Evolutionary conservation across 2,888 invertebrate species (phyloP).

Genomic region (Ephialtes manifestator): DNA sequence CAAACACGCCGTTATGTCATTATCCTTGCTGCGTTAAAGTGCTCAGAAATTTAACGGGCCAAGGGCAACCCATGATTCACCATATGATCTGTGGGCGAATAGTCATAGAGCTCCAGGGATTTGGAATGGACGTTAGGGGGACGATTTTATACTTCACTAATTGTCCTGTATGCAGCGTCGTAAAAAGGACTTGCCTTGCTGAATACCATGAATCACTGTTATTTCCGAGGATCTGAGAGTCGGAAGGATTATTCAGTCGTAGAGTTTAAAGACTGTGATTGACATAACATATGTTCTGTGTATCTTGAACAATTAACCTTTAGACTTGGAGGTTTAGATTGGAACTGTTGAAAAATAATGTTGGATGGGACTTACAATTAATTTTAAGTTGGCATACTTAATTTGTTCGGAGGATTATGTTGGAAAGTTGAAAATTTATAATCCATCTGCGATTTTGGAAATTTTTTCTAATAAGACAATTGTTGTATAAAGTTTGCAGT

Average conservation of each 20-base stretch:
- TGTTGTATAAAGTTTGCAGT: background rate
- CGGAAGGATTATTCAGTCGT: background rate
- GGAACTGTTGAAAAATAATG: background rate
- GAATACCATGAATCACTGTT: background rate
- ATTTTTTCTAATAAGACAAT: background rate
- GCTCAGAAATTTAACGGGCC: background rate
- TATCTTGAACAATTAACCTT: background rate
- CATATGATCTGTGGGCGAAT: too few relatives aligned
- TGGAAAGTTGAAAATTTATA: too few relatives aligned
- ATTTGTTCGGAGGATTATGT: too few relatives aligned
- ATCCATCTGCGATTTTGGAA: too few relatives aligned
- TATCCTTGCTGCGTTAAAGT: conserved; percentile 63
- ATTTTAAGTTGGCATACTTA: background rate
- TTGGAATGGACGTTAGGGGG: background rate
- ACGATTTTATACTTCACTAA: background rate
- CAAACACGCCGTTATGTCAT: conserved; percentile 70
- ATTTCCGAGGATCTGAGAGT: background rate
- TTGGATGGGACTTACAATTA: background rate
- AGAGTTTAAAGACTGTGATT: background rate
- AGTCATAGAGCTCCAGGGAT: background rate
- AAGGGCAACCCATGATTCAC: background rate
- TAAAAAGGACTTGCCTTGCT: background rate
- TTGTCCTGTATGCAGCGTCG: background rate
- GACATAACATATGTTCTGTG: background rate
- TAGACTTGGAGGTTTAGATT: background rate